Conservation (phyloP, 2,888 invertebrate genomes). For the Byasa hedistus region DNA sequence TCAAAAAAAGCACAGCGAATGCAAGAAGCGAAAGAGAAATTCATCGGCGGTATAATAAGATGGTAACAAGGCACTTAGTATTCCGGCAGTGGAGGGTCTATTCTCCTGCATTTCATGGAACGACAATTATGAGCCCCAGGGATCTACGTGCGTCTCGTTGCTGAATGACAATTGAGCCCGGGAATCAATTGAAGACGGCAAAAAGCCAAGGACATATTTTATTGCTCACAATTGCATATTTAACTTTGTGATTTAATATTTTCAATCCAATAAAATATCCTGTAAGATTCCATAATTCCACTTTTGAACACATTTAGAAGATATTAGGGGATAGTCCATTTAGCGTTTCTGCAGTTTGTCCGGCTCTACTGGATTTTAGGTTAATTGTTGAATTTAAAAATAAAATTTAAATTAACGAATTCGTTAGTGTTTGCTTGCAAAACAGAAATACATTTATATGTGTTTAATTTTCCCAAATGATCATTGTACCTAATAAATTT, state of each 20-base stretch:
- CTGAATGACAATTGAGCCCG: conserved; percentile 29
- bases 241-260: conserved; percentile 16
- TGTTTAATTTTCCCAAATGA: too few species aligned
- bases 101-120: conserved; percentile 31
- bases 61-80: conserved; percentile 31
- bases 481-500: too few species aligned
- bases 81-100: conserved; percentile 28
- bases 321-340: too few species aligned
- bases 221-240: conserved; percentile 23
- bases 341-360: too few species aligned
- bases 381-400: too few species aligned
- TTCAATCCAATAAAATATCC: neutral
- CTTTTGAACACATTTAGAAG: too few species aligned
- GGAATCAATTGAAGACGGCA: conserved; percentile 29
- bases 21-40: conserved; percentile 26
- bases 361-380: too few species aligned
- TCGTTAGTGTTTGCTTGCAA: too few species aligned
- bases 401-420: too few species aligned
- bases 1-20: conserved; percentile 27
- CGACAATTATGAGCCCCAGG: conserved; percentile 31
- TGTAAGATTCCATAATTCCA: too few species aligned
- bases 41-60: conserved; percentile 29
- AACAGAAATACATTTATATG: too few species aligned
- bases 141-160: conserved; percentile 29
- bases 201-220: conserved; percentile 30